Evolutionary conservation across 2,113 vertebrate species (phyloP).

Genomic region (Anguilla rostrata): DNA sequence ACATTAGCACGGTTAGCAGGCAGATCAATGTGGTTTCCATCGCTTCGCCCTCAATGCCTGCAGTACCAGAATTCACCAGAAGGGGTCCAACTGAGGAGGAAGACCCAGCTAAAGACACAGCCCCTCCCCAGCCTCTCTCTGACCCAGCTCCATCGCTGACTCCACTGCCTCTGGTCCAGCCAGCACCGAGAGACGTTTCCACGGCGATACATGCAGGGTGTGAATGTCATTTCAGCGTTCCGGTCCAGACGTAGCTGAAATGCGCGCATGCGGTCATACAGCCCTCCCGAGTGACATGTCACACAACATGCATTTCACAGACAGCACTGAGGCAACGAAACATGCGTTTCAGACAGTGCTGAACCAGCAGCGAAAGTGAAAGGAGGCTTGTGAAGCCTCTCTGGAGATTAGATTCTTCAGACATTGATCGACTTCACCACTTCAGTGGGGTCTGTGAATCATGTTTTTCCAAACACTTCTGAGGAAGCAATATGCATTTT

Average conservation of each 20-base stretch:
- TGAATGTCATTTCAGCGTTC: constrained; percentile 43
- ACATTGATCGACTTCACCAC: too few relatives aligned
- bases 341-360: too few relatives aligned
- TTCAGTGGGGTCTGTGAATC: too few relatives aligned
- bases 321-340: neutral
- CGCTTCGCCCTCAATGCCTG: neutral
- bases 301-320: neutral
- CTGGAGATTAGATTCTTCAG: too few relatives aligned
- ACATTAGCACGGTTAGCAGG: neutral
- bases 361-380: too few relatives aligned
- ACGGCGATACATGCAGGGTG: constrained; percentile 37
- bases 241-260: constrained; percentile 12
- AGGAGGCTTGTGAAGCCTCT: too few relatives aligned
- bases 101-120: neutral
- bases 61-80: neutral
- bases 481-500: too few relatives aligned
- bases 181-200: constrained; percentile 39
- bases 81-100: neutral
- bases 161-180: constrained; percentile 30
- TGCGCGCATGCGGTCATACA: constrained; percentile 1
- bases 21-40: neutral
- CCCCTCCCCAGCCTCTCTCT: neutral
- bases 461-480: too few relatives aligned
- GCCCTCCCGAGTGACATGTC: neutral
- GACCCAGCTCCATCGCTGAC: constrained; percentile 32